phyloP scores from a whole-genome alignment of 2,113 vertebrate genomes.

The Oncorhynchus gorbuscha region DNA sequence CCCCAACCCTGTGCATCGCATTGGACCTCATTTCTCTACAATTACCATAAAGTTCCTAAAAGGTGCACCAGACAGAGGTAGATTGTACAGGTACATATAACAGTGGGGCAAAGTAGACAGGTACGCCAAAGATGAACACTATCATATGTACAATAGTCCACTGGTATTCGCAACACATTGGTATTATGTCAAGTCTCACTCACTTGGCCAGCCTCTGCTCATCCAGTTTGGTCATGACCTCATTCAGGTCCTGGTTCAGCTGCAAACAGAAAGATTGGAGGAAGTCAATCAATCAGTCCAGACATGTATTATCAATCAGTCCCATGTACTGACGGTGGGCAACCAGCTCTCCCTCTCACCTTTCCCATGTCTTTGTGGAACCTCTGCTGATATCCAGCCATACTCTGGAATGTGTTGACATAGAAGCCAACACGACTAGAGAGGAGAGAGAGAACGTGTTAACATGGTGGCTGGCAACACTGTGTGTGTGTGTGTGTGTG shows the following conservation, averaged over 20 bases:
- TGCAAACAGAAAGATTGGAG: constrained; percentile 55
- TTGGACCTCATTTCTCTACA: neutral
- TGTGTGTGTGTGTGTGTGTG: neutral
- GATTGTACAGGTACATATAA: neutral
- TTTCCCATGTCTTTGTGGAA: constrained; percentile 96
- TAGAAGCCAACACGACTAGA: constrained; percentile 93
- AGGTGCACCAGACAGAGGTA: neutral
- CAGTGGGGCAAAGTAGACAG: too few relatives aligned
- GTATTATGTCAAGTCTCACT: constrained; percentile 31
- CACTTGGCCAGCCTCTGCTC: constrained; percentile 78
- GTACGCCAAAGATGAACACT: too few relatives aligned
- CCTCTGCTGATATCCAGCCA: constrained; percentile 90
- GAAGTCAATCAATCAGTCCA: neutral
- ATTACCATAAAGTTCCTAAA: neutral
- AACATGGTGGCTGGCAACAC: neutral
- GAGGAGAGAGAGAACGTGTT: neutral
- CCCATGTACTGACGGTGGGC: neutral
- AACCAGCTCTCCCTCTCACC: constrained; percentile 64
- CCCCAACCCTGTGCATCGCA: too few relatives aligned
- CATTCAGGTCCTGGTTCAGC: constrained; percentile 91
- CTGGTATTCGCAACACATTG: neutral
- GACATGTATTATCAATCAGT: neutral
- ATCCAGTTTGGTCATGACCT: constrained; percentile 89
- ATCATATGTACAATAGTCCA: neutral
- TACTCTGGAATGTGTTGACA: constrained; percentile 94